Conservation (phyloP, 1,140 invertebrate species). For the Harpegnathos saltator region DNA sequence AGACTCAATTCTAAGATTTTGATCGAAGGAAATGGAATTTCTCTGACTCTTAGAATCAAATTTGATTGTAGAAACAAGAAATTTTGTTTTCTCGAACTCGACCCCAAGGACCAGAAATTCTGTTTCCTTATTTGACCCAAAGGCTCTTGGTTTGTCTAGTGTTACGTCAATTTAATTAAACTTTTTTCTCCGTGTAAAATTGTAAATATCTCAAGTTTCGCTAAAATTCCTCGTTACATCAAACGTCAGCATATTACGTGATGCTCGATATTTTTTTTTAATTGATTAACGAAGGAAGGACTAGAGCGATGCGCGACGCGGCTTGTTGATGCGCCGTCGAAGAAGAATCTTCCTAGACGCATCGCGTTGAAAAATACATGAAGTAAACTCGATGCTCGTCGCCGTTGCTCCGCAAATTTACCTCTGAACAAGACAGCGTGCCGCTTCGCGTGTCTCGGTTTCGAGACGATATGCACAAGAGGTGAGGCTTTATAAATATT, state of each 20-base stretch:
- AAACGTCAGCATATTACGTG: too few relatives aligned
- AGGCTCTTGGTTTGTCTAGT: too few relatives aligned
- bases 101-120: too few relatives aligned
- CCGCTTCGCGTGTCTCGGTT: slow-evolving; percentile 21
- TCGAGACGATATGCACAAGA: slow-evolving; percentile 43
- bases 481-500: slow-evolving; percentile 63
- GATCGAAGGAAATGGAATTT: too few relatives aligned
- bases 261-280: slow-evolving; percentile 23
- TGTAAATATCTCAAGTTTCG: not conserved
- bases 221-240: not conserved
- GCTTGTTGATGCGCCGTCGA: slow-evolving; percentile 22
- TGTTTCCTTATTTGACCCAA: too few relatives aligned
- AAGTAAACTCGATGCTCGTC: slow-evolving; percentile 45
- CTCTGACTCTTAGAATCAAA: too few relatives aligned
- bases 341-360: slow-evolving; percentile 8
- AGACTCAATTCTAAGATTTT: too few relatives aligned
- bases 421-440: slow-evolving; percentile 20
- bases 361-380: slow-evolving; percentile 53
- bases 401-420: slow-evolving; percentile 55
- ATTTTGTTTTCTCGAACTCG: too few relatives aligned
- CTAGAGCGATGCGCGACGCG: not conserved
- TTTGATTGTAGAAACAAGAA: too few relatives aligned
- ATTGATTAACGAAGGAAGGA: not conserved
- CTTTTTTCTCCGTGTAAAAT: too few relatives aligned
- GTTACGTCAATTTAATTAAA: too few relatives aligned